Conservation (phyloP, 2,113 vertebrate species). For the Clinocottus analis region DNA sequence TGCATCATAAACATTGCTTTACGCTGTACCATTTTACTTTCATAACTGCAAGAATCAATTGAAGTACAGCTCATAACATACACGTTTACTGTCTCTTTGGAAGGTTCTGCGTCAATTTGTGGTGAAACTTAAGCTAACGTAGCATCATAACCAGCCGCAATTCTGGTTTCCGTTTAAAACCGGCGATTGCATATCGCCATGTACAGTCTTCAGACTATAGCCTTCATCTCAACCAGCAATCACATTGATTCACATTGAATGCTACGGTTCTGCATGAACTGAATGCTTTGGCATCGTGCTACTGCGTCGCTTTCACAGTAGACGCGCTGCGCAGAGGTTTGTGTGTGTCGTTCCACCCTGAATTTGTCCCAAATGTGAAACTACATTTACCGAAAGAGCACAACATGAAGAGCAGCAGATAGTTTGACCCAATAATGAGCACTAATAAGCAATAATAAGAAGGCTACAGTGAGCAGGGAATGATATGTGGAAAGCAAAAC, state of each 20-base stretch:
- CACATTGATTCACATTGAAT: not conserved
- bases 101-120: not conserved
- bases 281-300: too few species aligned
- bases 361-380: too few species aligned
- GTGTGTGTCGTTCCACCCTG: too few species aligned
- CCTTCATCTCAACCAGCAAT: not conserved
- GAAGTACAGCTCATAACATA: not conserved
- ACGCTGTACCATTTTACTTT: not conserved
- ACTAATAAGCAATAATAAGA: too few species aligned
- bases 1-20: not conserved
- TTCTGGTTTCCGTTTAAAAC: not conserved
- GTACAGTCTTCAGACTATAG: not conserved
- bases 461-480: too few species aligned
- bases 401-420: too few species aligned
- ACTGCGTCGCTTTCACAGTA: too few species aligned
- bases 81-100: not conserved
- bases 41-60: not conserved
- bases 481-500: not conserved
- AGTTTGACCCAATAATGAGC: too few species aligned
- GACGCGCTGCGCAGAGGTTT: too few species aligned
- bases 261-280: too few species aligned
- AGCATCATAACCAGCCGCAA: not conserved
- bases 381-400: not conserved
- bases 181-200: not conserved
- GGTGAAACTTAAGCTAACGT: not conserved